Evolutionary conservation across 2,888 invertebrate species (phyloP), one percentile per base, ranked within the genome.

Genomic region (Drosophila affinis): DNA sequence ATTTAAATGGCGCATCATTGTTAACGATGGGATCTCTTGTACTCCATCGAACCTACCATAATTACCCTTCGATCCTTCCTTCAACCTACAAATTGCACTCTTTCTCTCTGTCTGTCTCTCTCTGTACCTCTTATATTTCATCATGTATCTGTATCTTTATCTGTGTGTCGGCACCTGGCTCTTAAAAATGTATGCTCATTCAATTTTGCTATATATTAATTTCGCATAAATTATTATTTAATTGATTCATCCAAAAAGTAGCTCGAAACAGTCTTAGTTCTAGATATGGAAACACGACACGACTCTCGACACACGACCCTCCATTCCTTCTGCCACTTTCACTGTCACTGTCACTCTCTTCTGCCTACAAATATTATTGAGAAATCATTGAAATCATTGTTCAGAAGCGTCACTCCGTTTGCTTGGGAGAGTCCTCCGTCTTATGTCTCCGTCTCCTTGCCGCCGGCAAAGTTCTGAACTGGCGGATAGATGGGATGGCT

Each of bases 381-480:
- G 90, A 90, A 90, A 88, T 90, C 88, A 84, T 82, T 88, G 88
- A 85, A 84, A 84, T 86, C 76, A 68, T 77, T 74, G 67, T 69
- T 72, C 53, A 53, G 47, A 68, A 72, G 72, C 76, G 39, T 39
- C 69, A 48, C 48, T 34, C 49, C 52, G 46, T 56, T 63, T 49
- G 51, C 34, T 45, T 54, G 46, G 59, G 32, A 46, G 21, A 18
- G 18, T 44, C 55, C n/a, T 39, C 39, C 39, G 21, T 52, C 78
- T 94, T 96, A 97, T 93, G 96, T 96, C 93, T 96, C 96, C 64
- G 96, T 96, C 93, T 97, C 97, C 92, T 96, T 96, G 87, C 95
- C 94, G 83, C 95, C 94, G 83, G 95, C 94, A 91, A 94, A 96
- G 90, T 95, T 95, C 57, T 89, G 83, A 79, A 78, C 87, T 90